These are phyloP conservation scores for Eumacrocentrus americanus DNA, from an alignment of 2,888 invertebrate genomes.

Conservation along the genomic window DNA sequence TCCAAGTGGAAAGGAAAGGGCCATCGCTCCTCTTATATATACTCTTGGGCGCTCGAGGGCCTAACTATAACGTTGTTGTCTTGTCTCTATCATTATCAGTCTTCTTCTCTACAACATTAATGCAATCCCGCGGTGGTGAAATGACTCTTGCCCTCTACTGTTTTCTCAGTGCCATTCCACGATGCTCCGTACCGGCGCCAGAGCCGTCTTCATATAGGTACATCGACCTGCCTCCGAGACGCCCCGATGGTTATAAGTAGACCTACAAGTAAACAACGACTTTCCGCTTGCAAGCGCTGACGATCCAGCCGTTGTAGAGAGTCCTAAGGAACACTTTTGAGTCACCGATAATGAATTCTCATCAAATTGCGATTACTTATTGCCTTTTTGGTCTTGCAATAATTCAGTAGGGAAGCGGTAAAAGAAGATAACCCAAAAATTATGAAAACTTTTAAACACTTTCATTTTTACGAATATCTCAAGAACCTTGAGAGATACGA, in stretches of 20 bases:
- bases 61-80: no score
- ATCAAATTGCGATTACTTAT: no score
- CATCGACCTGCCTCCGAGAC: constrained; percentile 31
- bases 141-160: constrained; percentile 4
- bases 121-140: neutral
- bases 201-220: constrained; percentile 21
- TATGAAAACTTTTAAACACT: neutral
- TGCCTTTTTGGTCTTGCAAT: neutral
- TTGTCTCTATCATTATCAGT: neutral
- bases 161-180: constrained; percentile 3
- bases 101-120: neutral
- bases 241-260: constrained; percentile 10
- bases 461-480: neutral
- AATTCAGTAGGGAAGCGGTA: neutral
- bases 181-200: neutral
- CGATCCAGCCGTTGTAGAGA: neutral
- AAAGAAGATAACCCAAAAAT: neutral
- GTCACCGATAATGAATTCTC: neutral
- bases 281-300: neutral
- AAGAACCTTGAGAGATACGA: no score
- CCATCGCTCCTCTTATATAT: no score
- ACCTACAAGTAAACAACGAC: constrained; percentile 23
- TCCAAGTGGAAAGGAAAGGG: no score
- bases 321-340: neutral
- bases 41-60: no score